phyloP scores from a whole-genome alignment of 2,797 vertebrate genomes.

The Oophaga sylvatica region DNA sequence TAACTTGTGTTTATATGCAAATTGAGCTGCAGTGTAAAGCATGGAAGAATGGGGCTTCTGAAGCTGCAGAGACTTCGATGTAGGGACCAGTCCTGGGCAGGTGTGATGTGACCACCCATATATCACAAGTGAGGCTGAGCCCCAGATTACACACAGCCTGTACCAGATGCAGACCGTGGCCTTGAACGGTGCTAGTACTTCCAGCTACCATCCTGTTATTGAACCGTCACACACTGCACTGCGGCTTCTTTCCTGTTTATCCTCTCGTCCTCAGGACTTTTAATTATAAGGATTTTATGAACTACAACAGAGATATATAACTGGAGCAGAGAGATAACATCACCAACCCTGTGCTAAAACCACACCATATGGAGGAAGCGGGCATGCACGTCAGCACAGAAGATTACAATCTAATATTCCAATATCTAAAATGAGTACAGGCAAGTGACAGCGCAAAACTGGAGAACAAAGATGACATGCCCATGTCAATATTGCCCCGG shows the following conservation, averaged over 20 bases:
- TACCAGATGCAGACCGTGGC: constrained; percentile 1
- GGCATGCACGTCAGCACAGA: neutral
- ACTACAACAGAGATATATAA: neutral
- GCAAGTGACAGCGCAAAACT: no score
- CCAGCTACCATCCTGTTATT: neutral
- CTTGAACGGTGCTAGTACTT: constrained; percentile 4
- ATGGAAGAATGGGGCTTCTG: no score
- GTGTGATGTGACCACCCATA: no score
- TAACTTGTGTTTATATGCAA: no score
- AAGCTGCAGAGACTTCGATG: no score
- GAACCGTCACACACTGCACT: neutral
- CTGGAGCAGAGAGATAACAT: neutral
- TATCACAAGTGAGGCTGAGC: no score
- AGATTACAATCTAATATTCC: neutral
- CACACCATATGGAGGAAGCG: neutral
- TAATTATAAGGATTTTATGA: neutral
- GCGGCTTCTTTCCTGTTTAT: neutral
- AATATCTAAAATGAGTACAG: no score
- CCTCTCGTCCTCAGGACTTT: neutral
- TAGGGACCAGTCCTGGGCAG: no score
- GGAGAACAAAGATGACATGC: no score
- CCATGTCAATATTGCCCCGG: no score
- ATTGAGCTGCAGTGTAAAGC: no score
- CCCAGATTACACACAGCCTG: neutral
- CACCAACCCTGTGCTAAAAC: neutral